Conservation (phyloP, 2,797 vertebrate species). For the Kryptopterus vitreolus region DNA sequence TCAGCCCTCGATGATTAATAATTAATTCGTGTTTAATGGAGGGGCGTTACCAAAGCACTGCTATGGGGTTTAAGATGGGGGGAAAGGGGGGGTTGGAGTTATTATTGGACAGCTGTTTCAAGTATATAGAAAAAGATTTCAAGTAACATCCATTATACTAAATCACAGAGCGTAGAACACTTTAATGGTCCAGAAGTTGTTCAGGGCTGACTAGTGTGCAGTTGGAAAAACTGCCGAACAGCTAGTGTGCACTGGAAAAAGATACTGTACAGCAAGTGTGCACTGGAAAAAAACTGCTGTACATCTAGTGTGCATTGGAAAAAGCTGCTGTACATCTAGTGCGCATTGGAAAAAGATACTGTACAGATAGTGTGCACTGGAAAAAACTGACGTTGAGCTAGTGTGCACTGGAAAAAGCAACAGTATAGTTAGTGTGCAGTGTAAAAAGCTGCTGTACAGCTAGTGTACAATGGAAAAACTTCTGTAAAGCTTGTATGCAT, state of each 20-base stretch:
- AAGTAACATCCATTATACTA: neutral
- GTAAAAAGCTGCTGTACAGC: too few species aligned
- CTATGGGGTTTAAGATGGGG: neutral
- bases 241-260: neutral
- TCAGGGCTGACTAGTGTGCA: neutral
- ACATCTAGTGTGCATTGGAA: neutral
- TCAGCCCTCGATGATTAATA: neutral
- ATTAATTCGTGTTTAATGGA: neutral
- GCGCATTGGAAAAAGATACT: too few species aligned
- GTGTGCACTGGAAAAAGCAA: too few species aligned
- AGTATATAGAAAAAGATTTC: constrained; percentile 7
- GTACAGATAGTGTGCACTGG: neutral
- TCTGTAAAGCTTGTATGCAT: neutral
- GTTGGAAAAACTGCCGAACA: neutral
- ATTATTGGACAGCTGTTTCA: neutral
- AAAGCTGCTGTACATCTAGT: too few species aligned
- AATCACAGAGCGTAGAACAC: neutral
- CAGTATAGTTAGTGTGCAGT: neutral
- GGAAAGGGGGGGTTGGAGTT: too few species aligned
- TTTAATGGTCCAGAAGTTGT: neutral
- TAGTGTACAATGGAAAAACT: too few species aligned
- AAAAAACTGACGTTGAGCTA: too few species aligned
- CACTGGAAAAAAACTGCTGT: too few species aligned
- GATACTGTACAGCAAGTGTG: too few species aligned
- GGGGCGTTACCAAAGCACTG: neutral